Evolutionary conservation across 1,140 invertebrate genomes (phyloP).

Genomic region (Phenacoccus solenopsis): DNA sequence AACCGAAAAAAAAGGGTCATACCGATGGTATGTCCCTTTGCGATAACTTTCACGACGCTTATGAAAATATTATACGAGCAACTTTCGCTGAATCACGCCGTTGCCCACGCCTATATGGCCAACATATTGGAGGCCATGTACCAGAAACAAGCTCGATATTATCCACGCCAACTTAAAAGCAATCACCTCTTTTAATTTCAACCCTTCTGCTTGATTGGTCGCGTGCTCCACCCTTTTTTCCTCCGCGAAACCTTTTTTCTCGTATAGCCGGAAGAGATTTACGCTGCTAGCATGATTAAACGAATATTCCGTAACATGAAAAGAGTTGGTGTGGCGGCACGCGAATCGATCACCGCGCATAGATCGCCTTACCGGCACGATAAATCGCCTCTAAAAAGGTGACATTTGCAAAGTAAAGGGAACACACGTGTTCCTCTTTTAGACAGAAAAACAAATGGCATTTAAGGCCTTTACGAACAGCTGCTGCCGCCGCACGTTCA

Average conservation of each 20-base stretch:
- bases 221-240: not conserved
- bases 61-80: no score
- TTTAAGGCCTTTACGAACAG: not conserved
- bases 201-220: slow-evolving; percentile 1
- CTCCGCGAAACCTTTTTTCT: not conserved
- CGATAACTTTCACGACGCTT: no score
- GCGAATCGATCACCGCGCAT: not conserved
- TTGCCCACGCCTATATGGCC: no score
- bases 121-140: no score
- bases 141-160: not conserved
- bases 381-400: not conserved
- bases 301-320: no score
- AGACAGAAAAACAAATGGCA: not conserved
- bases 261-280: not conserved
- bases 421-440: not conserved
- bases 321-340: not conserved
- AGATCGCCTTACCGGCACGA: not conserved
- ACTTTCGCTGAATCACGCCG: no score
- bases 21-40: no score
- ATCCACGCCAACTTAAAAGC: not conserved
- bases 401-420: slow-evolving; percentile 1
- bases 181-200: not conserved
- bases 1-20: no score
- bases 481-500: not conserved
- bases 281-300: not conserved